These are phyloP conservation scores for Trichoplusia ni DNA, from an alignment of 1,140 invertebrate genomes.

Conservation along the genomic window DNA sequence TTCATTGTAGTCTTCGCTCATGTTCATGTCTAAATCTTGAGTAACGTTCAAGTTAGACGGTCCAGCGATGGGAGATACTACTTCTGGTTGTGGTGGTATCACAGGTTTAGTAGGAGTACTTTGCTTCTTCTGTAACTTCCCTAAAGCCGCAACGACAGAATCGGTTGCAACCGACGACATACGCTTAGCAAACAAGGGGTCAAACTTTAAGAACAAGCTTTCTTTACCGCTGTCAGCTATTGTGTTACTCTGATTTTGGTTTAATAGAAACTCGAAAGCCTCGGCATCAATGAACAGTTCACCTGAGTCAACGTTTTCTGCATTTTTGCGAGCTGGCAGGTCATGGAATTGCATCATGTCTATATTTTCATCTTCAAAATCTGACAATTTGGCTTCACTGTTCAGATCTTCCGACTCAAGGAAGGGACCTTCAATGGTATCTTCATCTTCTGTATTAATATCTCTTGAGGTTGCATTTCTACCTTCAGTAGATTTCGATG, in stretches of 20 bases:
- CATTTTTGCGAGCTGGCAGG: conserved; percentile 43
- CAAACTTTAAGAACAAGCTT: conserved; percentile 75
- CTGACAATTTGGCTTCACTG: conserved; percentile 42
- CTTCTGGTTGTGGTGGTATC: conserved; percentile 14
- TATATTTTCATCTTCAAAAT: conserved; percentile 42
- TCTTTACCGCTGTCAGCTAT: conserved; percentile 72
- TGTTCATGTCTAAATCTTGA: too few relatives aligned
- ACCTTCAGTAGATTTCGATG: conserved; percentile 52
- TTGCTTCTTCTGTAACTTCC: conserved; percentile 60
- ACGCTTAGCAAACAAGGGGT: conserved; percentile 72
- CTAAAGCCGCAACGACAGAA: conserved; percentile 56
- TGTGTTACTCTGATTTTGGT: conserved; percentile 67
- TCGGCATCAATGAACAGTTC: conserved; percentile 76
- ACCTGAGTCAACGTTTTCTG: conserved; percentile 51
- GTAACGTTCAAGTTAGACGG: conserved; percentile 44
- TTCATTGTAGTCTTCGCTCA: conserved; percentile 45
- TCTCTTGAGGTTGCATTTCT: conserved; percentile 53
- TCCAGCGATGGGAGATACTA: conserved; percentile 34
- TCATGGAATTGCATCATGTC: conserved; percentile 61
- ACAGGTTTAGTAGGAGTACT: conserved; percentile 59
- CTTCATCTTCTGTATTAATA: conserved; percentile 72
- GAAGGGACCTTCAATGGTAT: conserved; percentile 77
- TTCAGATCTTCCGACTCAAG: conserved; percentile 58
- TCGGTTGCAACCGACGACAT: conserved; percentile 53
- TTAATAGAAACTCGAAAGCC: conserved; percentile 72